Evolutionary conservation across 2,888 invertebrate genomes (phyloP), one percentile per base, ranked within the genome.

Genomic region (Pristionchus fissidentatus): DNA sequence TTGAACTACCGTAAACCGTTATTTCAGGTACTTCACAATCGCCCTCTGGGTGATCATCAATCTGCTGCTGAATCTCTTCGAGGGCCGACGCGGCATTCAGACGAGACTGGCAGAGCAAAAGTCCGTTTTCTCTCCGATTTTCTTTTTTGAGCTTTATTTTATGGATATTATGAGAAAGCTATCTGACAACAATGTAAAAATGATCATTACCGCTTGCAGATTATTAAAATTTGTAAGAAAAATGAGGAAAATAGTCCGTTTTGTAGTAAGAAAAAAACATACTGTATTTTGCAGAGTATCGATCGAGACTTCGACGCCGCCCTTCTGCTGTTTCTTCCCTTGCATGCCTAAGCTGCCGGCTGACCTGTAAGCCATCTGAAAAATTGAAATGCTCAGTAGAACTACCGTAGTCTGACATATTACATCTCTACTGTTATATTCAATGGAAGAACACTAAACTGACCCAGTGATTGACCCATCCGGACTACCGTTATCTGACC

Each of bases 251-350:
- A n/a, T n/a, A n/a, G n/a, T n/a, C n/a, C n/a, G n/a, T n/a, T n/a
- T n/a, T n/a, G n/a, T n/a, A 0, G n/a, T 0, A 26, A 26, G 3
- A 8, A 26, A 57, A 3, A 5, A 62, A 35, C 13, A 10, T 26
- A 26, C 15, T 35, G 29, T 5, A 29, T 29, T 32, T 26, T 78
- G 29, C 55, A 79, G 79, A 46, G 43, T 57, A 4, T 41, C 46
- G 5, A 81, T 81, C 35, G 79, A 78, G 60, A 78, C 78, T 19
- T 84, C 89, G 26, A 91, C 91, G 29, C 91, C 91, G 32, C 91
- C 91, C 15, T 91, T 91, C 84, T 91, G 91, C 85, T 91, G 91
- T 84, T 85, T 91, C 52, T 90, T 91, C 78, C 91, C 91, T 22
- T 91, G 90, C 75, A 85, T 91, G 57, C 91, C 91, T n/a, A 88